Evolutionary conservation across 2,888 invertebrate genomes (phyloP).

Genomic region (Cantharis lateralis): DNA sequence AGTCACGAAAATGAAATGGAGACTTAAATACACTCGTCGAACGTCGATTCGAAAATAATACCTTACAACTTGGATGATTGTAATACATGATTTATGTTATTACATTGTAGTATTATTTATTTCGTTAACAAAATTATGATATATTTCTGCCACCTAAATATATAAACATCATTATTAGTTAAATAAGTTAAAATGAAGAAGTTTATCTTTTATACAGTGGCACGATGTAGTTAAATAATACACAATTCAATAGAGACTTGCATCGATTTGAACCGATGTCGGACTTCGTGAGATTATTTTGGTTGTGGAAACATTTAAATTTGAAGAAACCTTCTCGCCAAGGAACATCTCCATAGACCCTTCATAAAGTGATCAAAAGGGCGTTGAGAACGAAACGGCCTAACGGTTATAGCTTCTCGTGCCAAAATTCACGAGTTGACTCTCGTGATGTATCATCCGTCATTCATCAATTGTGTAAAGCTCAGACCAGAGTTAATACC

Average conservation of each 20-base stretch:
- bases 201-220: not conserved
- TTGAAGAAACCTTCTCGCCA: too few relatives aligned
- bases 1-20: slow-evolving; percentile 15
- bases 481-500: too few relatives aligned
- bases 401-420: too few relatives aligned
- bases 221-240: not conserved
- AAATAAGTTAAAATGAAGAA: not conserved
- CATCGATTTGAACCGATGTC: not conserved
- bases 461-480: too few relatives aligned
- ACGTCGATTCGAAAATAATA: slow-evolving; percentile 12
- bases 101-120: not conserved
- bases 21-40: slow-evolving; percentile 8
- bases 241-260: not conserved
- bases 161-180: not conserved
- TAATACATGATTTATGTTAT: not conserved
- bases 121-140: not conserved
- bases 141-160: not conserved
- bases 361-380: too few relatives aligned
- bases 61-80: slow-evolving; percentile 2
- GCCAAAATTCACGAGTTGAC: too few relatives aligned
- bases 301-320: too few relatives aligned
- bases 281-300: not conserved
- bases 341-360: too few relatives aligned
- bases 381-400: too few relatives aligned
- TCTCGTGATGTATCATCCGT: too few relatives aligned